Evolutionary conservation across 2,797 vertebrate genomes (phyloP).

Genomic region (Morelia viridis): DNA sequence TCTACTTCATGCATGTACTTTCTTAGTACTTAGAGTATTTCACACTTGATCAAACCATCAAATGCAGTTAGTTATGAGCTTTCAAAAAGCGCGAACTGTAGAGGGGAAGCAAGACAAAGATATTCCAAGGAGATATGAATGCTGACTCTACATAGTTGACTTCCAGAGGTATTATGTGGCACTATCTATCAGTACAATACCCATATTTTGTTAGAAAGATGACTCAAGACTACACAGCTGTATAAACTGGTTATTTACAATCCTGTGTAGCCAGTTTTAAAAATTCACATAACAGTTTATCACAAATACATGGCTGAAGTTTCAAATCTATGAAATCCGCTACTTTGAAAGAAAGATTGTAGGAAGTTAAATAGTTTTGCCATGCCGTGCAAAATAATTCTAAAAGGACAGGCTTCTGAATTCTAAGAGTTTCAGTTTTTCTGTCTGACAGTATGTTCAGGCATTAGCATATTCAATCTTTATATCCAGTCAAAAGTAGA

Average conservation of each 20-base stretch:
- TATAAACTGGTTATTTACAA: neutral
- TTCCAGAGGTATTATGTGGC: conserved; percentile 6
- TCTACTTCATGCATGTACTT: neutral
- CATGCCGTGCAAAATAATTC: neutral
- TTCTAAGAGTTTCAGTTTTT: conserved; percentile 14
- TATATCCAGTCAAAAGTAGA: neutral
- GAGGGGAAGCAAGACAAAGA: conserved; percentile 26
- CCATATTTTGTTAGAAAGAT: conserved; percentile 13
- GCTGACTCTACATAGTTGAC: conserved; percentile 10
- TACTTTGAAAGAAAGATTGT: neutral
- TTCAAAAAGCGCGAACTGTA: conserved; percentile 30
- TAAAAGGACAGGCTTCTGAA: conserved; percentile 3
- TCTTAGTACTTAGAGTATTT: conserved; percentile 34
- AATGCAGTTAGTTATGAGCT: conserved; percentile 28
- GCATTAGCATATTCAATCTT: neutral
- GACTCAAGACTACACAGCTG: neutral
- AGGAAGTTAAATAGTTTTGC: neutral
- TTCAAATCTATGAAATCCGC: conserved; percentile 5
- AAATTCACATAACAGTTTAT: neutral
- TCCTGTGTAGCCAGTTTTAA: neutral
- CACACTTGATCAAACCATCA: conserved; percentile 35
- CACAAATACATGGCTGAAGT: neutral
- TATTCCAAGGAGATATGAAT: conserved; percentile 33
- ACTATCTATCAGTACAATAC: neutral
- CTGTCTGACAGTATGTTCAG: neutral